Evolutionary conservation across 2,888 invertebrate genomes (phyloP).

Genomic region (Cylloceria caligata): DNA sequence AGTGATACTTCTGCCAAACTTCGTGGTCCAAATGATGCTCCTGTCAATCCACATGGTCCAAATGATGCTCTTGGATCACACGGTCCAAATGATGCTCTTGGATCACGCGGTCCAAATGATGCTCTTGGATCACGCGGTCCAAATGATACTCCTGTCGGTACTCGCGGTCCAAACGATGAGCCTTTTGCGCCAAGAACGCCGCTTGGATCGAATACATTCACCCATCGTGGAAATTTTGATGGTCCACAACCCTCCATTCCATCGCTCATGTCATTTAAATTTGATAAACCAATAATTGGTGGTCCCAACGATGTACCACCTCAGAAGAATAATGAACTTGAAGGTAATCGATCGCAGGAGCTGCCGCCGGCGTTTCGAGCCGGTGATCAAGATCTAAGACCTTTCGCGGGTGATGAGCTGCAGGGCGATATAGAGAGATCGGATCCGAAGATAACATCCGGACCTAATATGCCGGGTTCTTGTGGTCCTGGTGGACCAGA

Average conservation of each 20-base stretch:
- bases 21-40: conserved; percentile 39
- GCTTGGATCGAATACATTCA: conserved; percentile 34
- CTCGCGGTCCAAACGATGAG: conserved; percentile 54
- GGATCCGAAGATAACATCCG: conserved; percentile 12
- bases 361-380: conserved; percentile 60
- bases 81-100: conserved; percentile 44
- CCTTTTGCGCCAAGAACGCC: conserved; percentile 45
- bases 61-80: conserved; percentile 49
- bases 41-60: conserved; percentile 38
- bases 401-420: conserved; percentile 39
- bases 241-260: conserved; percentile 66
- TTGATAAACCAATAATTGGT: conserved; percentile 64
- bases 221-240: conserved; percentile 39
- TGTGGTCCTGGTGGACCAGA: conserved; percentile 26
- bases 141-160: neutral
- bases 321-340: conserved; percentile 9
- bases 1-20: conserved; percentile 36
- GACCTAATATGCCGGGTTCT: neutral
- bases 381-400: conserved; percentile 52
- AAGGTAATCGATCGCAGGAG: conserved; percentile 40
- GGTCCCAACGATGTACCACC: conserved; percentile 10
- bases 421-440: conserved; percentile 15
- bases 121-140: conserved; percentile 55
- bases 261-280: conserved; percentile 71
- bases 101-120: conserved; percentile 55